Base-by-base conservation (phyloP, 2,113 vertebrate species). In the Phrynosoma blainvillii region DNA sequence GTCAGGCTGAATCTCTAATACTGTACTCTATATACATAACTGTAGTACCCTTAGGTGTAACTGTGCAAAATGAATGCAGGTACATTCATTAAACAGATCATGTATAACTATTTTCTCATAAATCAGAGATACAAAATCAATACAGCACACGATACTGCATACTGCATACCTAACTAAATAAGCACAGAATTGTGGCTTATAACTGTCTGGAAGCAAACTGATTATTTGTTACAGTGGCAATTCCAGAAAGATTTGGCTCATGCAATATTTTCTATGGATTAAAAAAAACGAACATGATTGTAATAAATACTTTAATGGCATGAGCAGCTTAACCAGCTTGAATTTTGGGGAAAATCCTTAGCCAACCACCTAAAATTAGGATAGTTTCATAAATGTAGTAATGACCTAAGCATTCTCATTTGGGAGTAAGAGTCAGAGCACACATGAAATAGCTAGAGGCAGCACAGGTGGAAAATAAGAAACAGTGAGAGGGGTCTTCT, bases 31-130 rank as follows among this genome's bases (percentile, higher is more conserved):
- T 87, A 25, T 36, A 86, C 30, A 68, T 0, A 0, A 36, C 11
- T 0, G 0, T 5, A 0, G 20, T 5, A 0, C 73, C 36, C 0
- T 0, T 0, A 25, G 2, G 32, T 10, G 62, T 27, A 36, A 47
- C 79, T 52, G 90, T 88, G 92, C 95, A 82, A 89, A 93, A 32
- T 74, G 66, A 62, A 40, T 6, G 1, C 84, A 89, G 2, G 79
- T 75, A 92, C 89, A 77, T 91, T 94, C 88, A 85, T 70, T 47
- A 89, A 59, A 83, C 0, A 84, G 82, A 79, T 40, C 2, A 70
- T 11, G 2, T 18, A 40, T 25, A 84, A 40, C 36, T 65, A 2
- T 0, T 18, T 54, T 12, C 18, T 20, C 68, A 79, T 89, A 32
- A 76, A 89, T 32, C 36, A 86, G 25, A 77, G 52, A 71, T 77